These are phyloP conservation scores for Ochlodes sylvanus DNA, from an alignment of 2,888 invertebrate species.

Conservation along the genomic window DNA sequence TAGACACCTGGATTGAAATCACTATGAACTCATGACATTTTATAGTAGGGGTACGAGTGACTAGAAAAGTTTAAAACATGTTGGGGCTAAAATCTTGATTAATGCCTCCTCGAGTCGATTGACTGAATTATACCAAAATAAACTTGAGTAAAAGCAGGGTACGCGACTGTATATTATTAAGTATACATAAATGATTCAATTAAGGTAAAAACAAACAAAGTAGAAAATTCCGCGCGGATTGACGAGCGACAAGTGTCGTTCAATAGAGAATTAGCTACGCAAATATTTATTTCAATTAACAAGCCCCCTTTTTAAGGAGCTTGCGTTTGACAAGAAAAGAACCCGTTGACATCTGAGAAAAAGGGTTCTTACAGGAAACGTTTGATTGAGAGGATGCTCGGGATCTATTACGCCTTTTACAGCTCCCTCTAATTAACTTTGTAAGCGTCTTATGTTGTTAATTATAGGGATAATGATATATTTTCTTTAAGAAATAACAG, in stretches of 20 bases:
- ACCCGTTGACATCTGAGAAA: slow-evolving; percentile 73
- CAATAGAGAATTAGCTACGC: slow-evolving; percentile 69
- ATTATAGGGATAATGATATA: slow-evolving; percentile 27
- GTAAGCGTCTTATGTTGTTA: slow-evolving; percentile 55
- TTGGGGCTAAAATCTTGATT: no score
- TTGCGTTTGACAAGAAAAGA: slow-evolving; percentile 76
- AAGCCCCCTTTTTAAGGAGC: slow-evolving; percentile 51
- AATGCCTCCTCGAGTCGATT: no score
- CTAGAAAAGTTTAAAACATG: no score
- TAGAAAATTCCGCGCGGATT: slow-evolving; percentile 47
- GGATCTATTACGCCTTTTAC: slow-evolving; percentile 63
- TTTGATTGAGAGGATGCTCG: slow-evolving; percentile 69
- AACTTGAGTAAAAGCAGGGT: neutral
- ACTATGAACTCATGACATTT: no score
- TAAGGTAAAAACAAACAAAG: slow-evolving; percentile 26
- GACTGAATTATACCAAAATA: neutral
- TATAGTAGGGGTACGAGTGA: no score
- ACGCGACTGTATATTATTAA: neutral
- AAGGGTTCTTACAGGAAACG: slow-evolving; percentile 65
- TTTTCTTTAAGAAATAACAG: slow-evolving; percentile 9
- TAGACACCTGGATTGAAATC: no score
- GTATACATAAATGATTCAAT: slow-evolving; percentile 13
- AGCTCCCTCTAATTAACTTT: slow-evolving; percentile 68
- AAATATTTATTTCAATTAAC: slow-evolving; percentile 82
- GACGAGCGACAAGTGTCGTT: slow-evolving; percentile 54